These are phyloP conservation scores for Tethya wilhelma DNA, from an alignment of 37 sponge, comb jelly and placozoan species.

Conservation along the genomic window DNA sequence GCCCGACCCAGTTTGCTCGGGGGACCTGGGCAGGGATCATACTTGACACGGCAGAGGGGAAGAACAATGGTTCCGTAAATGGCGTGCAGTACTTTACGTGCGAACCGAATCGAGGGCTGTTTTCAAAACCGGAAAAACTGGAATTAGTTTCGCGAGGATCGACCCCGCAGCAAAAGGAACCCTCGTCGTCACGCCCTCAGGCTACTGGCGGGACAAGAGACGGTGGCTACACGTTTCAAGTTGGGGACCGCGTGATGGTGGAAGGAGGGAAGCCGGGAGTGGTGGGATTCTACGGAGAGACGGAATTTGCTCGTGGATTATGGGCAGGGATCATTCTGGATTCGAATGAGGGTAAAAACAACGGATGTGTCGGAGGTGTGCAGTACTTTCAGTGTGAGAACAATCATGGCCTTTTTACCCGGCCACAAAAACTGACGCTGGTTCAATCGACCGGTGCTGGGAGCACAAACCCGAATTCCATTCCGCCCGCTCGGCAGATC, in stretches of 20 bases:
- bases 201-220: neutral
- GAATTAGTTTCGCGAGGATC: conserved; percentile 21
- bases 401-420: conserved; percentile 73
- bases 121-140: conserved; percentile 87
- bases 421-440: conserved; percentile 51
- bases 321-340: conserved; percentile 95
- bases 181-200: neutral
- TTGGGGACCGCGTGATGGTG: conserved; percentile 79
- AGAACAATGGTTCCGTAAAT: conserved; percentile 93
- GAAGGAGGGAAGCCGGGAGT: conserved; percentile 78
- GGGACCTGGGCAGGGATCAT: conserved; percentile 93
- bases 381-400: conserved; percentile 76
- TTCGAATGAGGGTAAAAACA: conserved; percentile 86
- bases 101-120: conserved; percentile 82
- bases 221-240: conserved; percentile 8
- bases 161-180: neutral
- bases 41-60: conserved; percentile 79
- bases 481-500: neutral
- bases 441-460: neutral
- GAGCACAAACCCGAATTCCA: neutral
- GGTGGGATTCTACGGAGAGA: conserved; percentile 82
- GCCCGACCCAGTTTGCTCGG: conserved; percentile 87
- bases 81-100: conserved; percentile 92
- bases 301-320: conserved; percentile 89
- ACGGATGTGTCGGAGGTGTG: conserved; percentile 82